Conservation (phyloP, 2,113 vertebrate species). For the Crotalus viridis region DNA sequence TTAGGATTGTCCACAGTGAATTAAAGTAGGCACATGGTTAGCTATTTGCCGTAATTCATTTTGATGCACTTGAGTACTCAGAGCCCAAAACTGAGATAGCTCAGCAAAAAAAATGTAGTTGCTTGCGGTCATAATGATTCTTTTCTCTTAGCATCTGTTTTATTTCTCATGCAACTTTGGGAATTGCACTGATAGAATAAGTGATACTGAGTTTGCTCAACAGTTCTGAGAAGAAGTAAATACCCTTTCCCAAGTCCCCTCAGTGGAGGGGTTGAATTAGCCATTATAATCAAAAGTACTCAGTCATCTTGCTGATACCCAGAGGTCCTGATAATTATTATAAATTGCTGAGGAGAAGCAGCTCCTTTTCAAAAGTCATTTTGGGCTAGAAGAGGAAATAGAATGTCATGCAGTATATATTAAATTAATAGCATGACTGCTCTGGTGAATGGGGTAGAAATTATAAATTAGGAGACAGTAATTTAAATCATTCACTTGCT, state of each 20-base stretch:
- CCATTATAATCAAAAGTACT: neutral
- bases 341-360: conserved; percentile 19
- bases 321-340: conserved; percentile 12
- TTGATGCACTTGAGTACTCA: neutral
- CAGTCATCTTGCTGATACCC: conserved; percentile 17
- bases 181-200: neutral
- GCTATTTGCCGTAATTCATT: neutral
- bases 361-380: conserved; percentile 35
- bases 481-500: conserved; percentile 44
- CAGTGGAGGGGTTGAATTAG: neutral
- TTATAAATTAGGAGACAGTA: conserved; percentile 56
- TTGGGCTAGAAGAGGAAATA: conserved; percentile 25
- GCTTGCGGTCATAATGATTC: neutral
- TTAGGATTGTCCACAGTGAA: neutral
- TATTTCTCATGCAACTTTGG: neutral
- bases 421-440: conserved; percentile 47
- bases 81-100: neutral
- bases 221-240: neutral
- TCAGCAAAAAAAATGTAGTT: neutral
- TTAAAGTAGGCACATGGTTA: neutral
- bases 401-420: conserved; percentile 27
- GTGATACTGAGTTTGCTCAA: neutral
- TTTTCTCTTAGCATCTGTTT: neutral
- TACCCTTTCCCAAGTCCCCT: neutral
- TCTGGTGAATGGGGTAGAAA: conserved; percentile 37